A percentile compares a stretch with the other conserved stretches of the same genome.
Evolutionary conservation across 2,888 invertebrate species (phyloP).

Genomic region (Mellilla xanthometata): DNA sequence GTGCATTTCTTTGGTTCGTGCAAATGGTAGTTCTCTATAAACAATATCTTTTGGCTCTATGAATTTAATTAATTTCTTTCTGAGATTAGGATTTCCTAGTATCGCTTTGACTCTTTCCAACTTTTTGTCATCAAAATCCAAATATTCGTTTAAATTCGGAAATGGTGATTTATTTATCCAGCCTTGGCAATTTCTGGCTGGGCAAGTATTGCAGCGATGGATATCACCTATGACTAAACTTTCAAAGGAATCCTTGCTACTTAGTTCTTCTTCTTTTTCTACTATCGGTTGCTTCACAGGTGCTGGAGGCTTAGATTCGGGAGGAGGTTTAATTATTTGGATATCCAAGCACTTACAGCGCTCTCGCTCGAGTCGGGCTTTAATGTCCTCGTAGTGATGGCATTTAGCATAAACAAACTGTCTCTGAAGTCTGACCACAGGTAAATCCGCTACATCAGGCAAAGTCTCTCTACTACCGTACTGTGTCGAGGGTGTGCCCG

Average conservation of each 20-base stretch:
- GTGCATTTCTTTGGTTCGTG: constrained; percentile 50
- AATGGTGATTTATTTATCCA: constrained; percentile 45
- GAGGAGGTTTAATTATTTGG: constrained; percentile 7
- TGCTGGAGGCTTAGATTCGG: background rate
- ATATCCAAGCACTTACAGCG: constrained; percentile 53
- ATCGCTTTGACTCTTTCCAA: constrained; percentile 55
- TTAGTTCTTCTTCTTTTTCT: constrained; percentile 20
- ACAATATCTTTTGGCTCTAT: constrained; percentile 48
- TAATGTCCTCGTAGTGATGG: constrained; percentile 60
- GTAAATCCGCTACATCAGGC: constrained; percentile 57
- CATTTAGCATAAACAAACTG: constrained; percentile 70
- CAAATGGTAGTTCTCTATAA: constrained; percentile 51
- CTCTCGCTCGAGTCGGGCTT: constrained; percentile 52
- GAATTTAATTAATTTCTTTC: constrained; percentile 34
- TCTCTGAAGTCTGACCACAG: constrained; percentile 54
- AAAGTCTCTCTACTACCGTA: constrained; percentile 67
- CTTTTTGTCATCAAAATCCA: constrained; percentile 66
- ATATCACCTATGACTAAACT: constrained; percentile 51
- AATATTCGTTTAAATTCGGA: constrained; percentile 51
- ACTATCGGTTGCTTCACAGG: constrained; percentile 8
- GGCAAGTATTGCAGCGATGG: constrained; percentile 48
- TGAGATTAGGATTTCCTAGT: constrained; percentile 35
- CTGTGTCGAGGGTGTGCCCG: constrained; percentile 44
- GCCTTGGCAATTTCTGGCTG: constrained; percentile 46
- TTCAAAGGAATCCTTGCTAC: constrained; percentile 48